Conservation (phyloP, 2,797 vertebrate genomes). For the Helarctos malayanus region DNA sequence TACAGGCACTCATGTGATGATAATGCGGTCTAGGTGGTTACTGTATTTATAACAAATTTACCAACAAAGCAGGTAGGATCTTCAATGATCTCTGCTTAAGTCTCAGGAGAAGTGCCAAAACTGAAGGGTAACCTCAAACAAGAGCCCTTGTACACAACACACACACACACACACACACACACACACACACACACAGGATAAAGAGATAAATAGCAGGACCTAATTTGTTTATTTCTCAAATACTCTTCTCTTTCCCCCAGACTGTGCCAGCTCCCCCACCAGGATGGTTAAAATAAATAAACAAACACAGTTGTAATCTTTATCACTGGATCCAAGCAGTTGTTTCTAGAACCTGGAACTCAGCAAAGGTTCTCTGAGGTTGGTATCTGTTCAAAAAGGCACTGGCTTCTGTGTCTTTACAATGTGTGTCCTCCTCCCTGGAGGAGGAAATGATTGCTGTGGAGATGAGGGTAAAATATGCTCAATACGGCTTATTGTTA, state of each 20-base stretch:
- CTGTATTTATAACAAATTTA: conserved; percentile 52
- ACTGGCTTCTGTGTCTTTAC: background rate
- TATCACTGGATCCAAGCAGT: background rate
- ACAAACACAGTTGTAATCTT: background rate
- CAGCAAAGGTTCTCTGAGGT: background rate
- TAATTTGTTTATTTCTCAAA: conserved; percentile 58
- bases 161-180: background rate
- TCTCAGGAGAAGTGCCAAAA: background rate
- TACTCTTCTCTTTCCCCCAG: background rate
- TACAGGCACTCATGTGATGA: conserved; percentile 34
- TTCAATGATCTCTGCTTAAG: conserved; percentile 14
- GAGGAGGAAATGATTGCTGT: background rate
- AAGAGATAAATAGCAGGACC: background rate
- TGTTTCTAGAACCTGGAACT: conserved; percentile 42
- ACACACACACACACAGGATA: background rate
- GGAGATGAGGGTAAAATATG: conserved; percentile 18
- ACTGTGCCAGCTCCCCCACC: background rate
- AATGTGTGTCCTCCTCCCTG: background rate
- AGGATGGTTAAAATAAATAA: background rate
- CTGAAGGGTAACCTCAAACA: background rate
- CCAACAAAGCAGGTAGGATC: conserved; percentile 11
- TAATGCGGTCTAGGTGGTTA: background rate
- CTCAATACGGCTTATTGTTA: conserved; percentile 47
- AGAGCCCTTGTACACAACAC: background rate
- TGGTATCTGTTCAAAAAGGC: background rate